Conservation (phyloP, 2,888 invertebrate genomes). For the Oxytorus armatus region DNA sequence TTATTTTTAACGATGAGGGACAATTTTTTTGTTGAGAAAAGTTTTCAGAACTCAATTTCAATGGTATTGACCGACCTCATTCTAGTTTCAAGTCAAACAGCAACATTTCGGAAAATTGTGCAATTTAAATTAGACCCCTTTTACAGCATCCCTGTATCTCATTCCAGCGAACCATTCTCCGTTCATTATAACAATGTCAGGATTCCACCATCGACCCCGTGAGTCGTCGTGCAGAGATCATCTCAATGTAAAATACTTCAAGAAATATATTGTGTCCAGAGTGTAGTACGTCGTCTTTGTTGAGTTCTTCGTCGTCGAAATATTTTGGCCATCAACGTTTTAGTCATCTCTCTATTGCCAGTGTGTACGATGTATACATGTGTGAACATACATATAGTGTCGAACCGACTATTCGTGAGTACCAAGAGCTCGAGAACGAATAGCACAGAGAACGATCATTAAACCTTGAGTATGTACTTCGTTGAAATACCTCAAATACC, state of each 20-base stretch:
- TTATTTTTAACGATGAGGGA: too few relatives aligned
- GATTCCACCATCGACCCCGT: slow-evolving; percentile 1
- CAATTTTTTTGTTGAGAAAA: not conserved
- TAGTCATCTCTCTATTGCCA: slow-evolving; percentile 19
- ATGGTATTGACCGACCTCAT: too few relatives aligned
- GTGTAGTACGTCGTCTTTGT: not conserved
- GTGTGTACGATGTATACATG: not conserved
- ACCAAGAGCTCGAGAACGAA: slow-evolving; percentile 8
- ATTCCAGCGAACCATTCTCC: slow-evolving; percentile 13
- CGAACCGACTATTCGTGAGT: slow-evolving; percentile 9
- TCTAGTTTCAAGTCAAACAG: not conserved
- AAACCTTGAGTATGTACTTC: slow-evolving; percentile 28
- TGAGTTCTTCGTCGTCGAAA: slow-evolving; percentile 12
- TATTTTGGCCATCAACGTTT: not conserved
- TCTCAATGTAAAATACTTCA: slow-evolving; percentile 13
- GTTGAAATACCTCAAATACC: slow-evolving; percentile 39
- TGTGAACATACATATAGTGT: not conserved
- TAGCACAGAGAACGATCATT: slow-evolving; percentile 25
- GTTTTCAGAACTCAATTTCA: not conserved
- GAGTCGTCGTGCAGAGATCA: slow-evolving; percentile 3
- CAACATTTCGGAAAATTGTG: not conserved
- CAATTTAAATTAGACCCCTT: not conserved
- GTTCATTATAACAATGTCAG: slow-evolving; percentile 10
- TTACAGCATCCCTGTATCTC: not conserved
- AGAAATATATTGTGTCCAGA: slow-evolving; percentile 22